Percentiles rank a stretch among this genome's conserved stretches.
phyloP scores from a whole-genome alignment of 2,888 invertebrate genomes.

The Philopedon plagiatum region DNA sequence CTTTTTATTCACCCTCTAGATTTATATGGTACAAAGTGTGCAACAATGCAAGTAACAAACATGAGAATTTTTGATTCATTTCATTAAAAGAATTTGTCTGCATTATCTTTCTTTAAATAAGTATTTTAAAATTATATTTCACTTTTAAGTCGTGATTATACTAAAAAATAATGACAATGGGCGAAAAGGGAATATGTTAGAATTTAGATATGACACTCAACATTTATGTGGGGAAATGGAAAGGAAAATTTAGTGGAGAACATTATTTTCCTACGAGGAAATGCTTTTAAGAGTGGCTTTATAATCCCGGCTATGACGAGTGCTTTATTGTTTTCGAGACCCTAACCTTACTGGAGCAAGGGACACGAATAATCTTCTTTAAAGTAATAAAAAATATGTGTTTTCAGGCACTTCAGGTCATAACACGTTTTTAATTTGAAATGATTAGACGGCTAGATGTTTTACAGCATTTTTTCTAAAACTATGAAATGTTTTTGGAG shows the following conservation, averaged over 20 bases:
- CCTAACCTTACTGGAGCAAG: conserved; percentile 11
- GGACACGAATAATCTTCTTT: conserved; percentile 7
- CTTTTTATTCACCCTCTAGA: no score
- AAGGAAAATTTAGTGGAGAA: conserved; percentile 37
- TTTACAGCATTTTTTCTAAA: no score
- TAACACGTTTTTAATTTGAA: no score
- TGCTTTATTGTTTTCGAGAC: conserved; percentile 38
- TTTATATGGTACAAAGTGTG: no score
- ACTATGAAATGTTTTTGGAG: no score
- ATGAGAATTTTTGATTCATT: no score
- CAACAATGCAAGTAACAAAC: no score
- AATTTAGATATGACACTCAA: conserved; percentile 45
- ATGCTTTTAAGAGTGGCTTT: conserved; percentile 65
- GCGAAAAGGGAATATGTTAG: conserved; percentile 42
- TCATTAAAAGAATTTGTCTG: no score
- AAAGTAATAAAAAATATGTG: background rate
- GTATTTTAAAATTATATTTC: no score
- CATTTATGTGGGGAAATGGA: conserved; percentile 41
- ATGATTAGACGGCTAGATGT: no score
- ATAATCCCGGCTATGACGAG: conserved; percentile 54
- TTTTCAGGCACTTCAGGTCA: no score
- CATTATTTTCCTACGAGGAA: conserved; percentile 62
- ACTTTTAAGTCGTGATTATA: conserved; percentile 14
- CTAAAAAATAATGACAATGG: conserved; percentile 27
- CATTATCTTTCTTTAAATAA: no score